These are phyloP conservation scores for Semaprochilodus insignis DNA, from an alignment of 2,797 vertebrate genomes.

Conservation along the genomic window DNA sequence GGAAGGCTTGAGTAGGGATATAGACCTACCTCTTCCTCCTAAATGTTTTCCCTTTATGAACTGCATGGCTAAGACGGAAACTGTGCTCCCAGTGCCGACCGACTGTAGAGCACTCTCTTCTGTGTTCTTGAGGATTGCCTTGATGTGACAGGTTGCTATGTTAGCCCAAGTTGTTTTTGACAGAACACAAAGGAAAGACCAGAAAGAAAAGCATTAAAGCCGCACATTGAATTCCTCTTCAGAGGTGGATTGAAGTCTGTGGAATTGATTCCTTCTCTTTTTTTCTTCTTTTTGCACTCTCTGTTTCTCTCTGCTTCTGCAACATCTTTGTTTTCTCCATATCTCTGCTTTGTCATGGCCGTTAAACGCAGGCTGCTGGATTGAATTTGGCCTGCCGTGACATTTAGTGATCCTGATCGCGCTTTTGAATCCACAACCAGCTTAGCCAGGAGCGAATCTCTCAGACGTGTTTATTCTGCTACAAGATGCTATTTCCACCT, in stretches of 20 bases:
- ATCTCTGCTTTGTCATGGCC: conserved; percentile 72
- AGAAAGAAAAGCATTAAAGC: conserved; percentile 63
- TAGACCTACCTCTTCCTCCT: not conserved
- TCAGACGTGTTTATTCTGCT: conserved; percentile 66
- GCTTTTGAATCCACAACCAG: conserved; percentile 71
- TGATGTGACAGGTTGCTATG: conserved; percentile 79
- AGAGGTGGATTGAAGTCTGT: conserved; percentile 69
- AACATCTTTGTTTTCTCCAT: conserved; percentile 58
- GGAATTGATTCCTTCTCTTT: conserved; percentile 69
- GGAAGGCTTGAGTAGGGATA: not conserved
- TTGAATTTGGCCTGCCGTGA: conserved; percentile 75
- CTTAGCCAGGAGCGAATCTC: conserved; percentile 67
- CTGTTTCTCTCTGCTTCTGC: conserved; percentile 58
- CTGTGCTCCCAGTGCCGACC: conserved; percentile 52
- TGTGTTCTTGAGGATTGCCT: conserved; percentile 69
- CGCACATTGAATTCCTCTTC: conserved; percentile 65
- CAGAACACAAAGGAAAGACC: conserved; percentile 74
- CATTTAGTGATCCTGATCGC: conserved; percentile 76
- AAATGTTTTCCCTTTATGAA: not conserved
- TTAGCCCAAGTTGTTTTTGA: conserved; percentile 81
- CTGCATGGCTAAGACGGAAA: conserved; percentile 35
- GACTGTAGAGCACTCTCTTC: conserved; percentile 67
- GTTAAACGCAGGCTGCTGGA: conserved; percentile 70
- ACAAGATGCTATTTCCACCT: conserved; percentile 72
- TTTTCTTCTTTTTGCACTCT: conserved; percentile 20